Conservation (phyloP, 2,113 vertebrate species). For the Oenanthe oenanthe region DNA sequence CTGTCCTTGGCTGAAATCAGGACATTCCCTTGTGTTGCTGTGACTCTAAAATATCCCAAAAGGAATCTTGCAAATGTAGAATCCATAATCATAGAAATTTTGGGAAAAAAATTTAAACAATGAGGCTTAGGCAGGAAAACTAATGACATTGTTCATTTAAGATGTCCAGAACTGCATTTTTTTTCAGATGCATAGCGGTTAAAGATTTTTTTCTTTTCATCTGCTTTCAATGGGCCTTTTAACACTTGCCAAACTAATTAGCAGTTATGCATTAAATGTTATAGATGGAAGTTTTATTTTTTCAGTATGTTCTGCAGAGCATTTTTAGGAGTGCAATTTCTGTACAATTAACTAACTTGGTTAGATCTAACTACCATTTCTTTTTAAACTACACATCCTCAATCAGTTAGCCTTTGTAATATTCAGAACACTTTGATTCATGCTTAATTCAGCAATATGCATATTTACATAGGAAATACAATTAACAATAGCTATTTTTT, state of each 20-base stretch:
- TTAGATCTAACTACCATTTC: not conserved
- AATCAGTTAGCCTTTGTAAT: not conserved
- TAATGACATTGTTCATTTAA: not conserved
- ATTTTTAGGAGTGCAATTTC: not conserved
- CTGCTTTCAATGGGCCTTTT: not conserved
- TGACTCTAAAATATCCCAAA: not conserved
- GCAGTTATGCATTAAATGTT: not conserved
- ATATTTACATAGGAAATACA: not conserved
- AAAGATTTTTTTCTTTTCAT: not conserved
- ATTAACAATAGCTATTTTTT: not conserved
- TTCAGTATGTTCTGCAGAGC: not conserved
- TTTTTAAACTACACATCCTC: not conserved
- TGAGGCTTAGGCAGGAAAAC: not conserved
- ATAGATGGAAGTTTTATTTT: not conserved
- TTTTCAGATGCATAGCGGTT: fast-evolving
- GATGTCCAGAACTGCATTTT: not conserved
- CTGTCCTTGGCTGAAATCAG: not conserved
- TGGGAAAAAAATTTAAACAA: not conserved
- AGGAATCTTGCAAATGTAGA: not conserved
- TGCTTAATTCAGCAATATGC: not conserved
- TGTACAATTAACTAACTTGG: not conserved
- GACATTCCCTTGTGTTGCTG: not conserved
- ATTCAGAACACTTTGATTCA: not conserved
- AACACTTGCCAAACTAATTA: not conserved
- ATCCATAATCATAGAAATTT: not conserved